Evolutionary conservation across 30 jellyfish, hydroid and myxozoan species (phyloP).

Genomic region (Phacellophora camtschatica): DNA sequence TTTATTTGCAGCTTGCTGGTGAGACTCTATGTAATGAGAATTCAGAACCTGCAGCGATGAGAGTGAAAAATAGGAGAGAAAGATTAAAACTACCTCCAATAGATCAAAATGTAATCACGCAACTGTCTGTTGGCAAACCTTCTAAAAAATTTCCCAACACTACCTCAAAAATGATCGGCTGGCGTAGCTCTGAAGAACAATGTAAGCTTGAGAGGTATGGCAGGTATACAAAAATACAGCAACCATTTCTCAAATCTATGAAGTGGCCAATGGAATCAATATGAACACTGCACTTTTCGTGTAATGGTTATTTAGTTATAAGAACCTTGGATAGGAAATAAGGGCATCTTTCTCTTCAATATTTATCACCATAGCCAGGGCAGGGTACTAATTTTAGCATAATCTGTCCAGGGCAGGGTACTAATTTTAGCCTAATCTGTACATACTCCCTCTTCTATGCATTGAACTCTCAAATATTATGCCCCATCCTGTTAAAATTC

Average conservation of each 20-base stretch:
- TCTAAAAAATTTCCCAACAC: conserved; percentile 75
- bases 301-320: too few relatives aligned
- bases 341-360: too few relatives aligned
- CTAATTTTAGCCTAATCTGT: too few relatives aligned
- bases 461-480: too few relatives aligned
- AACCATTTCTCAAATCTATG: conserved; percentile 63
- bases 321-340: too few relatives aligned
- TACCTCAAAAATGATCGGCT: conserved; percentile 78
- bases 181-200: conserved; percentile 85
- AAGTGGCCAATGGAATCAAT: conserved; percentile 88
- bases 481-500: too few relatives aligned
- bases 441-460: too few relatives aligned
- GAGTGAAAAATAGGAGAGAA: conserved; percentile 64
- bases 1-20: conserved; percentile 50
- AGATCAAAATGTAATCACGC: conserved; percentile 44
- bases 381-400: too few relatives aligned
- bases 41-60: conserved; percentile 72
- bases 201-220: conserved; percentile 86
- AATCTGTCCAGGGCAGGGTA: too few relatives aligned
- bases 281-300: too few relatives aligned
- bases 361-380: too few relatives aligned
- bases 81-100: conserved; percentile 85
- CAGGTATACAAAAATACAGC: conserved; percentile 71
- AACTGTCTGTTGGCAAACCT: conserved; percentile 67
- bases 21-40: neutral